These are phyloP conservation scores for Pachliopta kotzebuea DNA, from an alignment of 2,888 invertebrate genomes.

Conservation along the genomic window DNA sequence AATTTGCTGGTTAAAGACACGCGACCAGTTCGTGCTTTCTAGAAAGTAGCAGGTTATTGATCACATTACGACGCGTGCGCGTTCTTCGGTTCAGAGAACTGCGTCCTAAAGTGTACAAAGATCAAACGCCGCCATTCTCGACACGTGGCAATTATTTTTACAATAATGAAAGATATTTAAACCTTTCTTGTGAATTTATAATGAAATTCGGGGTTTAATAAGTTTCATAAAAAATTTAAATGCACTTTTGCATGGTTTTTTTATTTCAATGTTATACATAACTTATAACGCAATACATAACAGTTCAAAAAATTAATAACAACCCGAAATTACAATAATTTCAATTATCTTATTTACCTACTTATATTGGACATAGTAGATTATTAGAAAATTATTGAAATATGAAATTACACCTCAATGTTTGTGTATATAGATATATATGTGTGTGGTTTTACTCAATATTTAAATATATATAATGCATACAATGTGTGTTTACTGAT, in stretches of 20 bases:
- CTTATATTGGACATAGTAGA: not conserved
- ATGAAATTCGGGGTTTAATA: not conserved
- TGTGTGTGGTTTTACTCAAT: too few relatives aligned
- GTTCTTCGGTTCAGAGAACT: conserved; percentile 31
- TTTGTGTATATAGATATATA: too few relatives aligned
- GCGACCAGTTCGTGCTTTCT: conserved; percentile 32
- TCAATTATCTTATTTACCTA: too few relatives aligned
- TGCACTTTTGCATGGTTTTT: not conserved
- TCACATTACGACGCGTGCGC: conserved; percentile 37
- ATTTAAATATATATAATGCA: too few relatives aligned
- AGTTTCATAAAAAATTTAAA: not conserved
- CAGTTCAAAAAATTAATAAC: not conserved
- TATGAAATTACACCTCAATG: not conserved
- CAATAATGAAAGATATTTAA: not conserved
- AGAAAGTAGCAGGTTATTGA: conserved; percentile 36
- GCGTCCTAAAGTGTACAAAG: conserved; percentile 38
- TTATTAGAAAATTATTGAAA: not conserved
- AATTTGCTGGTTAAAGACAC: conserved; percentile 12
- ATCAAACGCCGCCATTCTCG: conserved; percentile 54
- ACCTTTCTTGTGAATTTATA: not conserved
- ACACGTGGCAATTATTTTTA: conserved; percentile 51
- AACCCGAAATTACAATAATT: too few relatives aligned
- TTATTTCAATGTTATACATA: not conserved
- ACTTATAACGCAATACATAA: not conserved
- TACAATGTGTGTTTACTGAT: too few relatives aligned